Conservation (phyloP, 2,888 invertebrate species). For the Pachydiplax longipennis region DNA sequence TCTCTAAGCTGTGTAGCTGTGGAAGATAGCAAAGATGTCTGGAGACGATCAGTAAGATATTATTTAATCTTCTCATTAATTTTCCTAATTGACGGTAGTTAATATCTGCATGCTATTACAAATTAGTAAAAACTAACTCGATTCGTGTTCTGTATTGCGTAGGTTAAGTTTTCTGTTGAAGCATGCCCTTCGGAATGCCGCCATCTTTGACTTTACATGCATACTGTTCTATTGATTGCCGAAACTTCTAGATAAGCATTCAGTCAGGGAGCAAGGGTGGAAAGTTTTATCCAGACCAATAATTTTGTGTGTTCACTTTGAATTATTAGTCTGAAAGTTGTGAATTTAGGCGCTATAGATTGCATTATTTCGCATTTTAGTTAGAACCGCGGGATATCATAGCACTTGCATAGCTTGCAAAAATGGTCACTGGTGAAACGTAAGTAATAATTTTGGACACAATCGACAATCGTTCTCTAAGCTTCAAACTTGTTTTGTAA, state of each 20-base stretch:
- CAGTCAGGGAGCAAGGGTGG: slow-evolving; percentile 25
- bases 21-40: slow-evolving; percentile 24
- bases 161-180: not conserved
- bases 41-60: slow-evolving; percentile 21
- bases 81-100: not conserved
- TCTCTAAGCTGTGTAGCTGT: slow-evolving; percentile 12
- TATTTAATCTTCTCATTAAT: not conserved
- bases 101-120: not conserved
- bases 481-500: not conserved
- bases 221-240: slow-evolving; percentile 59
- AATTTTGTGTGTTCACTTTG: slow-evolving; percentile 8
- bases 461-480: slow-evolving; percentile 30
- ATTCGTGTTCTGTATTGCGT: not conserved
- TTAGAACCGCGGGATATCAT: slow-evolving; percentile 27
- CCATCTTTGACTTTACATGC: slow-evolving; percentile 31
- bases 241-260: slow-evolving; percentile 56
- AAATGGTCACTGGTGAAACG: slow-evolving; percentile 20
- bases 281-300: not conserved
- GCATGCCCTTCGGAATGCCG: slow-evolving; percentile 37
- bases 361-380: not conserved
- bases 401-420: not conserved
- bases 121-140: not conserved
- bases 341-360: not conserved
- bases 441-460: not conserved
- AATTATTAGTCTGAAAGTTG: not conserved